Percentiles rank a stretch among this genome's conserved stretches.
Evolutionary conservation across 1,140 invertebrate species (phyloP).

Genomic region (Hylaeus anthracinus): DNA sequence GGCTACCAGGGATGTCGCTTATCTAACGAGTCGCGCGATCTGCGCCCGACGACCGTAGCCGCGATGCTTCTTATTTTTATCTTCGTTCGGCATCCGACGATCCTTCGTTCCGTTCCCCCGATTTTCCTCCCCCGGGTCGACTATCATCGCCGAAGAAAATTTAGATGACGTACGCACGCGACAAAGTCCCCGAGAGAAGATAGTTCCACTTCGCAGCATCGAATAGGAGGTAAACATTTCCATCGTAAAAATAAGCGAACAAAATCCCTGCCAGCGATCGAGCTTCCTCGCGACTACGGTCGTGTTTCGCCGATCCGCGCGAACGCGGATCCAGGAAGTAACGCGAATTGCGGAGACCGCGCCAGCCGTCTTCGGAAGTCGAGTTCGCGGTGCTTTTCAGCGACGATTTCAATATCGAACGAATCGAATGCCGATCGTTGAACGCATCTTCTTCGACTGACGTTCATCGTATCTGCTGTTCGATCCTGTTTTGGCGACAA

Average conservation of each 20-base stretch:
- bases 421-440: too few relatives aligned
- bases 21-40: not conserved
- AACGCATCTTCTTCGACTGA: not conserved
- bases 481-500: not conserved
- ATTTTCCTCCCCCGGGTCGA: too few relatives aligned
- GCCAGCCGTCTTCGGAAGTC: not conserved
- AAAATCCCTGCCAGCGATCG: not conserved
- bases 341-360: constrained; percentile 1
- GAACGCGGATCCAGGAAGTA: too few relatives aligned
- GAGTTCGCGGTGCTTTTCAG: not conserved
- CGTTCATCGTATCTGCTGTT: not conserved
- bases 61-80: not conserved
- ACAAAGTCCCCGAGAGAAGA: too few relatives aligned
- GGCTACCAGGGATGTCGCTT: not conserved
- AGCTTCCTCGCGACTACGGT: not conserved
- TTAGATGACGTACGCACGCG: too few relatives aligned
- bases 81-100: not conserved
- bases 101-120: too few relatives aligned
- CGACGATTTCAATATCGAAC: not conserved
- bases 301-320: not conserved
- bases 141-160: too few relatives aligned
- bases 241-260: not conserved
- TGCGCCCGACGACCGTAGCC: not conserved
- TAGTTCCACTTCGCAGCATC: too few relatives aligned
- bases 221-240: not conserved